Evolutionary conservation across 2,888 invertebrate genomes (phyloP), one percentile per base, ranked within the genome.

Genomic region (Drosophila affinis): DNA sequence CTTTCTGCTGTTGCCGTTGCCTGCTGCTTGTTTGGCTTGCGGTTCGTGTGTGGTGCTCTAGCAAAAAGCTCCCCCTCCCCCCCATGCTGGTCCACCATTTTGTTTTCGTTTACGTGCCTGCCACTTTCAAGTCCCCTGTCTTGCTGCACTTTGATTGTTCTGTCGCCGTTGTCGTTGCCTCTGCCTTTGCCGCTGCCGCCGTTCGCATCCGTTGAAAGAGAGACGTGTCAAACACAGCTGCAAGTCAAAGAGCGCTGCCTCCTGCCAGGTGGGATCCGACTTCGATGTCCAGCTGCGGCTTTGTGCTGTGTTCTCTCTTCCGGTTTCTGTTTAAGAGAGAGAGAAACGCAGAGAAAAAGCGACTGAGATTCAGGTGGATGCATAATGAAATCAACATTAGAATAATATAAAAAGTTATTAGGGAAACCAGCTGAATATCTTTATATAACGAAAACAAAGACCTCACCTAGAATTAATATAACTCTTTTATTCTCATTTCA

Each of bases 1-100:
- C 65, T 77, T 79, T 77, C 64, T 76, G 57, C 58, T 73, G 71
- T 77, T 71, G 72, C 75, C 69, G 24, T 24, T 24, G 21, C 24
- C 24, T 24, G 24, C 24, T 5, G 77, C 86, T 87, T 87, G 81
- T 81, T 87, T 70, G 81, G 71, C 78, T 83, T 88, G 82, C 73
- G 82, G 86, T 69, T 71, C 62, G 60, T 69, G 71, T 59, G 34
- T 9, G 67, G 39, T 58, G 21, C n/a, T 45, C 32, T 52, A 32
- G 45, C 61, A 34, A 14, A 34, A 18, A 21, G 9, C 3, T 24
- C 18, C 5, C 45, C 14, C 9, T 17, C 27, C 0, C 24, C 7
- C 48, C 14, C 18, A 18, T 18, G 18, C 18, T 18, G 18, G 18
- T 44, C 32, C 45, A 9, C 58, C 56, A 49, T 62, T 63, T 63